A percentile compares a stretch with the other conserved stretches of the same genome.
Conservation (phyloP, 2,888 invertebrate genomes). For the Linhomoeus sp. region DNA sequence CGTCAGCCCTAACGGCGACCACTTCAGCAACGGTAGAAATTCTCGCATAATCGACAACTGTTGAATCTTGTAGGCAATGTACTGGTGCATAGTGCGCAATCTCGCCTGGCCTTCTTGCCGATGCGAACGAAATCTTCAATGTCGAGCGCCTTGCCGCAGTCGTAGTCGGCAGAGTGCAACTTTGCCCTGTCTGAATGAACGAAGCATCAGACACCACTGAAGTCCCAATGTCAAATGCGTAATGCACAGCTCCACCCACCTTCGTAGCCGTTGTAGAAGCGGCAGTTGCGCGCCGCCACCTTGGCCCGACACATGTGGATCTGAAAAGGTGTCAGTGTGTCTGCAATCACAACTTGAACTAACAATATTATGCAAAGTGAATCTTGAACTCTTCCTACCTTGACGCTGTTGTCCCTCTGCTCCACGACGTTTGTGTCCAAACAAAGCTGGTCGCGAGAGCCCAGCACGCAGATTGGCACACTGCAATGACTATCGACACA, state of each 20-base stretch:
- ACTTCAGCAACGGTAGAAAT: neutral
- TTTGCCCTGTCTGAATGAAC: neutral
- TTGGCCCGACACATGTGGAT: conserved; percentile 58
- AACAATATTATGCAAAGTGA: neutral
- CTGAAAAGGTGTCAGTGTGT: no score
- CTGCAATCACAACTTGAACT: neutral
- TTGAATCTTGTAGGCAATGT: conserved; percentile 25
- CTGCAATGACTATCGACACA: conserved; percentile 18
- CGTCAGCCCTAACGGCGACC: neutral
- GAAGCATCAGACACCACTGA: no score
- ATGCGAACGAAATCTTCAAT: conserved; percentile 19
- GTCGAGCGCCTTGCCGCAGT: conserved; percentile 22
- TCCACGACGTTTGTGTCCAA: conserved; percentile 73
- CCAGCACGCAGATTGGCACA: conserved; percentile 60
- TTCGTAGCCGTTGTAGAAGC: conserved; percentile 48
- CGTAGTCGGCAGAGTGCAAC: neutral
- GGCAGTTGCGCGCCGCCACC: conserved; percentile 54
- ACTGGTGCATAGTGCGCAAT: no score
- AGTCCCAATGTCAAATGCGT: no score
- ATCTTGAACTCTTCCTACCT: conserved; percentile 37
- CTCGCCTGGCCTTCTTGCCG: conserved; percentile 6
- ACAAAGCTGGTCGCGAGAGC: conserved; percentile 89
- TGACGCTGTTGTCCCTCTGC: conserved; percentile 53
- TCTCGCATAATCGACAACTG: conserved; percentile 16
- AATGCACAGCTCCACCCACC: no score